Percentiles rank a stretch among this genome's conserved stretches.
These are phyloP conservation scores for Crocidura indochinensis DNA, from an alignment of 2,797 vertebrate species.

Conservation along the genomic window DNA sequence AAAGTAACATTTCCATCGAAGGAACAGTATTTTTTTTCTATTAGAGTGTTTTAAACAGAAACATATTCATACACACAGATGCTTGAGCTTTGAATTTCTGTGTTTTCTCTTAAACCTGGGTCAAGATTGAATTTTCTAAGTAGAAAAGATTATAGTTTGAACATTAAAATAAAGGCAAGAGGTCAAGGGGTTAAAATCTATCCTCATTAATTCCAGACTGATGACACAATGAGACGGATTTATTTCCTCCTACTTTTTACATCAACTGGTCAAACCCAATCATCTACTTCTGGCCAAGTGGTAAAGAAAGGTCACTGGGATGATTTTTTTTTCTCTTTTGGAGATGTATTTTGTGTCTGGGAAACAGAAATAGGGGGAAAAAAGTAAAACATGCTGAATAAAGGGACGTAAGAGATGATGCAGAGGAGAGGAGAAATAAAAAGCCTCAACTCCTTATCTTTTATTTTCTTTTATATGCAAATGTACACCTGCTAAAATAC, in stretches of 20 bases:
- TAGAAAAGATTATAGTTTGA: conserved; percentile 62
- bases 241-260: conserved; percentile 23
- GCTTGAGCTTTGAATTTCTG: neutral
- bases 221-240: conserved; percentile 61
- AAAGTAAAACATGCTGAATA: conserved; percentile 77
- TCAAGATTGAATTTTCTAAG: conserved; percentile 67
- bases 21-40: conserved; percentile 38
- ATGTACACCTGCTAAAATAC: conserved; percentile 87
- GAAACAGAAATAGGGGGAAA: conserved; percentile 82
- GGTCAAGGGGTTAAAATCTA: conserved; percentile 18
- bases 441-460: conserved; percentile 82
- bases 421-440: conserved; percentile 70
- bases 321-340: conserved; percentile 57
- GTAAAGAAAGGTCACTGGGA: conserved; percentile 64
- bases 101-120: conserved; percentile 21
- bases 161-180: conserved; percentile 59
- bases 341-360: conserved; percentile 70
- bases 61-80: neutral
- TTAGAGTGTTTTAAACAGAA: conserved; percentile 29
- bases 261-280: conserved; percentile 48
- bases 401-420: conserved; percentile 67
- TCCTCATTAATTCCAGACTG: conserved; percentile 37
- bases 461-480: conserved; percentile 86
- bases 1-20: conserved; percentile 57
- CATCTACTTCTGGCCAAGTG: conserved; percentile 51